A percentile compares a stretch with the other conserved stretches of the same genome.
Evolutionary conservation across 2,888 invertebrate genomes (phyloP).

Genomic region (Euplagia quadripunctaria): DNA sequence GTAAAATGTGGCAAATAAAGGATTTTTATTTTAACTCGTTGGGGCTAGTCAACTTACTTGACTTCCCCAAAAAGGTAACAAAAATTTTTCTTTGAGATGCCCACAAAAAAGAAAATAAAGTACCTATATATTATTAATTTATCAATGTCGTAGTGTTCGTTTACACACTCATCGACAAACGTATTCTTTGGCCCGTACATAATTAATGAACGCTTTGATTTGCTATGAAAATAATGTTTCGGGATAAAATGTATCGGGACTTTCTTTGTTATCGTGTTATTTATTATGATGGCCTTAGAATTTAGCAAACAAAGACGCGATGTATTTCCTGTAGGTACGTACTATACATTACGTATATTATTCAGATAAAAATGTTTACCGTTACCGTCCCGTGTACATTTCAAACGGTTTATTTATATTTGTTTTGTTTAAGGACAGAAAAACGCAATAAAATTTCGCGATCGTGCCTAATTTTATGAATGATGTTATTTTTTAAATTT

Average conservation of each 20-base stretch:
- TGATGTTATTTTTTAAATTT: no score
- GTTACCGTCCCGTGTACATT: no score
- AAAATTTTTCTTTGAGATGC: background rate
- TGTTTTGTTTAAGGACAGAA: no score
- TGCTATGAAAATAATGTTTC: conserved; percentile 61
- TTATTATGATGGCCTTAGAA: conserved; percentile 52
- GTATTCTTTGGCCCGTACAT: conserved; percentile 50
- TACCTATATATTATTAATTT: conserved; percentile 39
- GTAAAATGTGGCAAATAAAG: no score
- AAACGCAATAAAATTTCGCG: no score
- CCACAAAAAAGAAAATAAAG: background rate
- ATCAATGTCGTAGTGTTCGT: conserved; percentile 45
- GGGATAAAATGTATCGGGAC: conserved; percentile 54
- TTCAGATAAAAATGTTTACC: conserved; percentile 20
- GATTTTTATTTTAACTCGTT: no score
- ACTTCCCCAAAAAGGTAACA: background rate
- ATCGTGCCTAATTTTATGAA: no score
- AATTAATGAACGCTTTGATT: conserved; percentile 51
- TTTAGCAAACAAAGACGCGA: conserved; percentile 40
- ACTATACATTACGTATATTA: conserved; percentile 27
- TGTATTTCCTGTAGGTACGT: conserved; percentile 3
- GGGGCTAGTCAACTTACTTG: no score
- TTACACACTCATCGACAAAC: conserved; percentile 53
- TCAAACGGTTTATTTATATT: no score
- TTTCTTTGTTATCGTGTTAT: conserved; percentile 55